phyloP scores from a whole-genome alignment of 2,888 invertebrate genomes.

The Raillietiella orientalis region DNA sequence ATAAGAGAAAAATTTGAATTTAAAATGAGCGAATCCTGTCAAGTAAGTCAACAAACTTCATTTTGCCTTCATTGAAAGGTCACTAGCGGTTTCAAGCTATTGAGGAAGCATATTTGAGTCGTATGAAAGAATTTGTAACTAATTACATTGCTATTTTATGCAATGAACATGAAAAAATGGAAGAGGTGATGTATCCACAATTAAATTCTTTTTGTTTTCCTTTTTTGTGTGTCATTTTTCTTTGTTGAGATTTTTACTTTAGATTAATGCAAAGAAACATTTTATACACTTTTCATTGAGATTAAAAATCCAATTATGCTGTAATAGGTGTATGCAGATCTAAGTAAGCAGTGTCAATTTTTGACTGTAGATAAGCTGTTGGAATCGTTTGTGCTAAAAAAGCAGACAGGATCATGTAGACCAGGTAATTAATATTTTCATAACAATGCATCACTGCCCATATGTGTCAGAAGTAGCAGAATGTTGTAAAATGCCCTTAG shows the following conservation, averaged over 20 bases:
- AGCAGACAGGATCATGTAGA: conserved; percentile 71
- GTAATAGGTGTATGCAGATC: conserved; percentile 52
- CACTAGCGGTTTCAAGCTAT: too few relatives aligned
- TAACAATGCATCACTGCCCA: background rate
- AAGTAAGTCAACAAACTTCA: conserved; percentile 18
- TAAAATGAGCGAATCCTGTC: conserved; percentile 73
- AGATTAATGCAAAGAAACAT: background rate
- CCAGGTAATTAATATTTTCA: conserved; percentile 32
- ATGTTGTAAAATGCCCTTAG: too few relatives aligned
- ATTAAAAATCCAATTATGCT: conserved; percentile 4
- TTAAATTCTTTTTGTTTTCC: background rate
- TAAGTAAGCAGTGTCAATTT: conserved; percentile 60
- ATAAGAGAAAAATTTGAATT: conserved; percentile 79
- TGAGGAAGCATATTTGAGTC: too few relatives aligned
- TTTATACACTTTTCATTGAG: conserved; percentile 4
- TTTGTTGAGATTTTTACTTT: conserved; percentile 4
- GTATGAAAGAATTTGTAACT: conserved; percentile 81
- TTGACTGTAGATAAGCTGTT: conserved; percentile 71
- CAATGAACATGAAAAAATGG: conserved; percentile 61
- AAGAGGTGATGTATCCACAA: conserved; percentile 22
- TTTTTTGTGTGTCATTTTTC: conserved; percentile 4
- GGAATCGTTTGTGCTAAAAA: conserved; percentile 63
- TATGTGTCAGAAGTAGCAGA: too few relatives aligned
- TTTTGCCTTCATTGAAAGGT: background rate
- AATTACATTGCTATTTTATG: conserved; percentile 58